These are phyloP conservation scores for Sebastes hubbsi DNA, from an alignment of 2,797 vertebrate species.

Conservation along the genomic window DNA sequence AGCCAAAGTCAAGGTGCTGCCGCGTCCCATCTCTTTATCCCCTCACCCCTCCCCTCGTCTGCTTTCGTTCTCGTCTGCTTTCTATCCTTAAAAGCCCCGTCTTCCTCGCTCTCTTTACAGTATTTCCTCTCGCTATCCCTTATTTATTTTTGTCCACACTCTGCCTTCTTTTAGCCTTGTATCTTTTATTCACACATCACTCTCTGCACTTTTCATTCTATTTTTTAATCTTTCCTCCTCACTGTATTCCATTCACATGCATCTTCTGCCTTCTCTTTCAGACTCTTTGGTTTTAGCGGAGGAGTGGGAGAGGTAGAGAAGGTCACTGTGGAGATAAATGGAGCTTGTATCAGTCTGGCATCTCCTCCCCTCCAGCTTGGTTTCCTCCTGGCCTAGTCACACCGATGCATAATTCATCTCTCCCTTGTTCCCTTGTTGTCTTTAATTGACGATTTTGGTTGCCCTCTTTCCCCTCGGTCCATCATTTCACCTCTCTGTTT, in stretches of 20 bases:
- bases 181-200: constrained; percentile 27
- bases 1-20: constrained; percentile 38
- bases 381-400: constrained; percentile 44
- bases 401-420: constrained; percentile 58
- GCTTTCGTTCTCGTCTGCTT: neutral
- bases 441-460: constrained; percentile 37
- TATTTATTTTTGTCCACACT: constrained; percentile 1
- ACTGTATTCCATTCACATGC: neutral
- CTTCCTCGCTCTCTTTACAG: neutral
- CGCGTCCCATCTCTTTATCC: neutral
- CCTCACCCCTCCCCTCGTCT: neutral
- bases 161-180: neutral
- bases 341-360: constrained; percentile 54
- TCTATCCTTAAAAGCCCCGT: neutral
- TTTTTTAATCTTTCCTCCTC: constrained; percentile 6
- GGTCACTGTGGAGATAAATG: constrained; percentile 60
- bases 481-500: neutral
- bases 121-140: neutral
- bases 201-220: neutral
- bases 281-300: constrained; percentile 2
- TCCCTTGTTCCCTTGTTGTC: constrained; percentile 9
- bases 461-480: neutral
- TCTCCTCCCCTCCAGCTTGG: constrained; percentile 53
- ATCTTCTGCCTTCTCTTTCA: neutral
- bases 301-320: constrained; percentile 33